Conservation (phyloP, 2,888 invertebrate genomes). For the Chaitophorus viminalis region DNA sequence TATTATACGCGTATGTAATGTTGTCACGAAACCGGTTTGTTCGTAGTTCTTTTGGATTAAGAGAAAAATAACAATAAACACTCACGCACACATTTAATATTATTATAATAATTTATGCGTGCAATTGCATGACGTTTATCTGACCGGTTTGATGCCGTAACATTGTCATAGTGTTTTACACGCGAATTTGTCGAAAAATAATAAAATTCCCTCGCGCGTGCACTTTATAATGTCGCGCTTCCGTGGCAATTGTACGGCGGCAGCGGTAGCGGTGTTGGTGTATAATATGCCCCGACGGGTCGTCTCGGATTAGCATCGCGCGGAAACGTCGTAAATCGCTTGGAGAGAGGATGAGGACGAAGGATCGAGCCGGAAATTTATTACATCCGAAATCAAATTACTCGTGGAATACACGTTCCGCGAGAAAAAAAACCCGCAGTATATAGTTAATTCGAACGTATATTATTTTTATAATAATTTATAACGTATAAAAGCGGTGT, state of each 20-base stretch:
- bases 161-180: neutral
- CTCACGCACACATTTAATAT: neutral
- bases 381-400: neutral
- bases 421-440: neutral
- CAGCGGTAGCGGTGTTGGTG: neutral
- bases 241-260: neutral
- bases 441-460: neutral
- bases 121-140: neutral
- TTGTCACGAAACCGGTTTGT: neutral
- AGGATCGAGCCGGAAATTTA: neutral
- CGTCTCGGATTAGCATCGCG: neutral
- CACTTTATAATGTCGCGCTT: neutral
- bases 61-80: neutral
- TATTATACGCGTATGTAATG: neutral
- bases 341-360: neutral
- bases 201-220: neutral
- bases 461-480: neutral
- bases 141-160: neutral
- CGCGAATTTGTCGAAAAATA: neutral
- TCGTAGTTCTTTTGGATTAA: neutral
- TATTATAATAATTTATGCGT: neutral
- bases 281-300: neutral
- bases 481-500: neutral
- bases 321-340: constrained; percentile 1
- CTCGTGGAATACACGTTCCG: neutral